Percentiles rank a stretch among this genome's conserved stretches.
Conservation (phyloP, 2,797 vertebrate genomes). For the Pitangus sulphuratus region DNA sequence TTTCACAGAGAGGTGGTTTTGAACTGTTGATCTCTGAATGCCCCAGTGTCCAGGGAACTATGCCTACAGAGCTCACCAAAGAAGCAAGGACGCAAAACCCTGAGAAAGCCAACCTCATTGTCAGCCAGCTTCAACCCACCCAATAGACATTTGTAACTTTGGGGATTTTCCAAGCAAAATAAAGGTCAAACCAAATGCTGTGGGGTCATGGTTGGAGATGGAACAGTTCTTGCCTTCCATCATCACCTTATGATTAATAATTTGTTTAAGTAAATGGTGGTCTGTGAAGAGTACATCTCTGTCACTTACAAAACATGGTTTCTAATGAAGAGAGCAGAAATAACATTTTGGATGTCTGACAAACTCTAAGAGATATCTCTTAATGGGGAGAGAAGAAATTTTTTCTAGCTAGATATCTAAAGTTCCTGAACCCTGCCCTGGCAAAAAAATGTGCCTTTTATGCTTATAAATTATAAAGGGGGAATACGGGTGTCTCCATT, state of each 20-base stretch:
- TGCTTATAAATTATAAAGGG: conserved; percentile 2
- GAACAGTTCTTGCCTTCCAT: background rate
- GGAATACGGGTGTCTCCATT: background rate
- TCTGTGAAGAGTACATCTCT: background rate
- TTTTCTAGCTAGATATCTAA: background rate
- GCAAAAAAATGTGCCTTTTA: background rate
- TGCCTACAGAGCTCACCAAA: background rate
- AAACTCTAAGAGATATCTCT: background rate
- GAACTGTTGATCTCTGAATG: background rate
- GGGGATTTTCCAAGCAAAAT: conserved; percentile 14
- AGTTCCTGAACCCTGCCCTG: conserved; percentile 29
- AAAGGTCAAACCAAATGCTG: background rate
- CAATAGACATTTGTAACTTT: background rate
- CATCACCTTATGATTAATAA: conserved; percentile 3
- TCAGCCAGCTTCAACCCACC: background rate
- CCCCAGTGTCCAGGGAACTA: background rate
- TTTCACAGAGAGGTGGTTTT: background rate
- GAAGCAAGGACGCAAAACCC: background rate
- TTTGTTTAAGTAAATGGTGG: conserved; percentile 10
- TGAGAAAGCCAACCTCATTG: background rate
- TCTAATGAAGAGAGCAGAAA: conserved; percentile 18
- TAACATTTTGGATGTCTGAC: conserved; percentile 33
- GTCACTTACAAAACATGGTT: background rate
- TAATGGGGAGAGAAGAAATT: background rate
- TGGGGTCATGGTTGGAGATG: background rate